Evolutionary conservation across 1,140 invertebrate species (phyloP).

Genomic region (Drosophila repleta): DNA sequence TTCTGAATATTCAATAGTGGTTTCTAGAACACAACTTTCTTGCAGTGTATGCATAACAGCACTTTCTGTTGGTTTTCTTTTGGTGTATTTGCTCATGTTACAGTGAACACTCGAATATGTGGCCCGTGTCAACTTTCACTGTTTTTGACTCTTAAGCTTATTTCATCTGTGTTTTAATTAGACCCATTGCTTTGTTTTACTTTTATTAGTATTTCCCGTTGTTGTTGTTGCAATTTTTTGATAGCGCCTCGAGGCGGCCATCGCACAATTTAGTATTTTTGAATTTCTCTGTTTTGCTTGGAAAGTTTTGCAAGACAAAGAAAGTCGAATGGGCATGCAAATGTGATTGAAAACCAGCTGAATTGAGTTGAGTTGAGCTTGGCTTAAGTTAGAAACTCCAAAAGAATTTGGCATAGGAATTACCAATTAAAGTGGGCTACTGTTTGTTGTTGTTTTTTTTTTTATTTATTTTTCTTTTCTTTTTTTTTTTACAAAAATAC

Average conservation of each 20-base stretch:
- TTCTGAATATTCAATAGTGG: no score
- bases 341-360: slow-evolving; percentile 10
- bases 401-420: slow-evolving; percentile 1
- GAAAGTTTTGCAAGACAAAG: slow-evolving; percentile 12
- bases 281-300: no score
- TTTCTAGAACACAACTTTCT: no score
- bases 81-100: no score
- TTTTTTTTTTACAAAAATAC: slow-evolving; percentile 8
- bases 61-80: no score
- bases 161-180: slow-evolving; percentile 22
- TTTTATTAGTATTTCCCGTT: slow-evolving; percentile 5
- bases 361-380: background rate
- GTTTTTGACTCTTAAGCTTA: background rate
- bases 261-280: background rate
- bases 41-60: no score
- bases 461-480: background rate
- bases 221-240: background rate
- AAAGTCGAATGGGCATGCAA: slow-evolving; percentile 24
- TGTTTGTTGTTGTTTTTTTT: no score
- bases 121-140: slow-evolving; percentile 30
- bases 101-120: no score
- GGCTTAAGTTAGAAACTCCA: slow-evolving; percentile 1
- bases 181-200: slow-evolving; percentile 7
- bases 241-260: slow-evolving; percentile 1
- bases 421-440: slow-evolving; percentile 1